A percentile compares a stretch with the other conserved stretches of the same genome.
phyloP scores from a whole-genome alignment of 2,888 invertebrate genomes.

The Chymomyza procnemis region DNA sequence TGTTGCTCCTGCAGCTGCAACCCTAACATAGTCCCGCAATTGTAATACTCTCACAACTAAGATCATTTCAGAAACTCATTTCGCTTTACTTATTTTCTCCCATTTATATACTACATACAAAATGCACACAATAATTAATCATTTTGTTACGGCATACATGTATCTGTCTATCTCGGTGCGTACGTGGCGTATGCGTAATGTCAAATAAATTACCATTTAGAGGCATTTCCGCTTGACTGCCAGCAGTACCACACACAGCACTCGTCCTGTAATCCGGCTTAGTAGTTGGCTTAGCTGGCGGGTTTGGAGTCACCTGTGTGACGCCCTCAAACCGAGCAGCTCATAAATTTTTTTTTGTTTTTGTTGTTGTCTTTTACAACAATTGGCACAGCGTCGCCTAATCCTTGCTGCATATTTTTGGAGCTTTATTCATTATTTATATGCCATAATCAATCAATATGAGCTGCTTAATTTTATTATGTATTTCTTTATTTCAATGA shows the following conservation, averaged over 20 bases:
- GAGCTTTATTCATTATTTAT: conserved; percentile 60
- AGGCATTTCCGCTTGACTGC: conserved; percentile 9
- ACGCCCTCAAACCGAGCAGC: neutral
- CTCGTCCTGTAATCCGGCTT: neutral
- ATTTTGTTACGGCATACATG: conserved; percentile 53
- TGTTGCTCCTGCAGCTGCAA: too few relatives aligned
- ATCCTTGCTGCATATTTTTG: conserved; percentile 20
- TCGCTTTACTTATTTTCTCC: neutral
- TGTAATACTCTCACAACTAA: too few relatives aligned
- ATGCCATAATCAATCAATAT: conserved; percentile 70
- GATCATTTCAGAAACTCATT: too few relatives aligned
- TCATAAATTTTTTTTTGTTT: neutral
- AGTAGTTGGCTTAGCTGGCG: neutral
- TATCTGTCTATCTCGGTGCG: conserved; percentile 16
- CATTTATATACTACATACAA: neutral
- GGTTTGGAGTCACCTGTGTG: neutral
- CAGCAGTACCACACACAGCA: neutral
- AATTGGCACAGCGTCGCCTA: neutral
- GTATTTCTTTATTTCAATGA: conserved; percentile 61
- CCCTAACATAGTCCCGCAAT: too few relatives aligned
- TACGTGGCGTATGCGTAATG: conserved; percentile 66
- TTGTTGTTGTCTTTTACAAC: too few relatives aligned
- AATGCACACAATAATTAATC: conserved; percentile 56
- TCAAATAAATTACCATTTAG: conserved; percentile 62
- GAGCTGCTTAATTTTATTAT: conserved; percentile 66